Evolutionary conservation across 2,113 vertebrate genomes (phyloP), one percentile per base, ranked within the genome.

Genomic region (Tychaedon coryphoeus): DNA sequence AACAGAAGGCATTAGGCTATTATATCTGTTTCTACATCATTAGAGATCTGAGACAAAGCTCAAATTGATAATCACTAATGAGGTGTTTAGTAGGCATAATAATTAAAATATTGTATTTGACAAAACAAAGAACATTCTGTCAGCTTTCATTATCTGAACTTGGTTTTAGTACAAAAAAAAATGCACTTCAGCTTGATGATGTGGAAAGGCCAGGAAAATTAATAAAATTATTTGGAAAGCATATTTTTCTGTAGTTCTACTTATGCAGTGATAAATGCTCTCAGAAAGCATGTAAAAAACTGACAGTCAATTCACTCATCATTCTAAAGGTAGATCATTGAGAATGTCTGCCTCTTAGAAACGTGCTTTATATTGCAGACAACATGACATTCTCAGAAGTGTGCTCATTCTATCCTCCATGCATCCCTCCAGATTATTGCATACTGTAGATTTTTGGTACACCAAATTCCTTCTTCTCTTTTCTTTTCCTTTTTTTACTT

Each of bases 191-290:
- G 2, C 12, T 47, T 38, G 20, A 24, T 72, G 23, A 60, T 31
- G 5, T 8, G 2, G 5, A 54, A 28, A 51, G 20, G 28, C 53
- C 42, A 0, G 0, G 36, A 84, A 80, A 64, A 69, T 14, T 1
- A 67, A 10, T 50, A 29, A 72, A 76, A 57, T 26, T 2, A 33
- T 14, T 72, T 12, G 1, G 33, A 75, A 80, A 72, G 72, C 5
- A 5, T 26, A 7, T 48, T 86, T 75, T 7, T 8, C 56, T 61
- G 3, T 24, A 45, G 8, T 72, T 72, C 6, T 9, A 40, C 17
- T 79, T 58, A 56, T 24, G 14, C 14, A 65, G 24, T 17, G 8
- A 38, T 33, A 76, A 69, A 83, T 26, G 9, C 4, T 38, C 7
- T 26, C 29, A 26, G 18, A 31, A 86, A 76, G 45, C 20, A 50